Evolutionary conservation across 2,888 invertebrate species (phyloP), one percentile per base, ranked within the genome.

Genomic region (Standfussiana lucernea): DNA sequence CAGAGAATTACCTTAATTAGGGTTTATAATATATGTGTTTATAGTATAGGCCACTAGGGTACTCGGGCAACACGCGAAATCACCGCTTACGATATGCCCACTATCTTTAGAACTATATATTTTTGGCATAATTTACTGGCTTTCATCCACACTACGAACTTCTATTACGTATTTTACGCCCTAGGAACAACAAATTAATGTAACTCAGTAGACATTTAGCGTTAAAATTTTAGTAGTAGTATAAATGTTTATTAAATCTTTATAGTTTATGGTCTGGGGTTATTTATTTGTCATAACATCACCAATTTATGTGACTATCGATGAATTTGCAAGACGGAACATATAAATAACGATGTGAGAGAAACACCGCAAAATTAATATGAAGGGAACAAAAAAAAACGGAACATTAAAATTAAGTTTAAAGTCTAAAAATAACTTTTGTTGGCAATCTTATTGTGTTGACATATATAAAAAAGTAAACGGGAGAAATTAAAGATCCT

Each of bases 21-120:
- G 61, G 77, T 67, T 82, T 81, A 32, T 18, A 7, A 18, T 13
- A 1, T 50, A 0, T 67, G 42, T 64, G 47, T 13, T 24, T 72
- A 92, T 86, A 81, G 35, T 61, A 61, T 91, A 84, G 89, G 90
- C 72, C 89, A 92, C 75, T 89, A 80, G 89, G 83, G 77, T 86
- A 89, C 61, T 82, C 70, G 78, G 82, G 75, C 82, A 56, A 67
- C 76, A 86, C 85, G 84, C 75, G 64, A 80, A 86, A 83, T 80
- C 71, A 78, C 73, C 72, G 86, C 86, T 88, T 83, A 85, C 83
- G 72, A 86, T 45, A 62, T 77, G 18, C 21, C 1, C 18, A 82
- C 82, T 88, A 81, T 82, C 70, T 77, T 81, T 77, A 78, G 81
- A 84, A 72, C 42, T 64, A 86, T 86, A 86, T 89, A 89, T 89